These are phyloP conservation scores for Tetraneura akinire DNA, from an alignment of 1,140 invertebrate genomes.

Conservation along the genomic window DNA sequence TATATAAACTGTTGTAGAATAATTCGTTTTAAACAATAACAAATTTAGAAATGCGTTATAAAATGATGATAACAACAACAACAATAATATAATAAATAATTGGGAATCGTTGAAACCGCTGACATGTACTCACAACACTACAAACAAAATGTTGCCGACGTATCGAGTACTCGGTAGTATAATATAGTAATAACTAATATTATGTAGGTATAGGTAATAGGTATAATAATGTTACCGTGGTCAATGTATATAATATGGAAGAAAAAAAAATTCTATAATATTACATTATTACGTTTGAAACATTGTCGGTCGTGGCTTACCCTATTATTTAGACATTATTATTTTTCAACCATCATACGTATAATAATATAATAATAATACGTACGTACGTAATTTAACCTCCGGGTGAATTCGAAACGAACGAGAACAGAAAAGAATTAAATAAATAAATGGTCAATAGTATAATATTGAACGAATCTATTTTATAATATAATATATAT, in stretches of 20 bases:
- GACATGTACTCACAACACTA: too few species aligned
- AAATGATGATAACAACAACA: too few species aligned
- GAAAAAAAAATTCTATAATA: background rate
- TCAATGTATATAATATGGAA: too few species aligned
- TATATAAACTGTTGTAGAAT: too few species aligned
- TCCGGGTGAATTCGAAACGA: constrained; percentile 26
- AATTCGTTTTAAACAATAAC: too few species aligned
- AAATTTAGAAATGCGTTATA: too few species aligned
- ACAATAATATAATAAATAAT: too few species aligned
- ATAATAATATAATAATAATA: background rate
- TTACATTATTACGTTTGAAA: background rate
- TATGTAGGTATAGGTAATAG: background rate
- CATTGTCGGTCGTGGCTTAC: constrained; percentile 1
- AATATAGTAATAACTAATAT: too few species aligned
- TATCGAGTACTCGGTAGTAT: too few species aligned
- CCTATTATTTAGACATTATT: constrained; percentile 45
- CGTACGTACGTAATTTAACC: background rate
- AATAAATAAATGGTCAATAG: constrained; percentile 16
- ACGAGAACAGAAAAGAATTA: background rate
- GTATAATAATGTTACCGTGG: background rate
- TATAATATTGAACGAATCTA: background rate
- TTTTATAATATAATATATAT: too few species aligned
- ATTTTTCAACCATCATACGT: background rate
- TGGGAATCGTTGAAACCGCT: too few species aligned
- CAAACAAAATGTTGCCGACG: too few species aligned